These are phyloP conservation scores for Drosophila parvula DNA, from an alignment of 1,140 invertebrate genomes.

Conservation along the genomic window DNA sequence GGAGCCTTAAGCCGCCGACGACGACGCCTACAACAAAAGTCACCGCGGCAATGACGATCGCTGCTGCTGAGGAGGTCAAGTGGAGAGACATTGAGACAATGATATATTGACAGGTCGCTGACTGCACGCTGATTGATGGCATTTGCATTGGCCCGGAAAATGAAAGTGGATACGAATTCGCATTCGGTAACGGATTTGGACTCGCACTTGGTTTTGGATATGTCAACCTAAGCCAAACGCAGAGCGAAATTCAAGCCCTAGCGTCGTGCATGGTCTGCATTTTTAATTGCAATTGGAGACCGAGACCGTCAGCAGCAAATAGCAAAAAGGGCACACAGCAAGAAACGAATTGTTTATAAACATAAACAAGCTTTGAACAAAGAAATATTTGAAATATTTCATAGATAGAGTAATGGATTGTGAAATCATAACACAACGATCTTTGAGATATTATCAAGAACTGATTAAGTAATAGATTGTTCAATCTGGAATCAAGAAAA, in stretches of 20 bases:
- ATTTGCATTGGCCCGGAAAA: slow-evolving; percentile 48
- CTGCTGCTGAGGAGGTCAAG: slow-evolving; percentile 71
- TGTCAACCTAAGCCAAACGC: slow-evolving; percentile 30
- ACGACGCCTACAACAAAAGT: slow-evolving; percentile 60
- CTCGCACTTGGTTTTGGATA: slow-evolving; percentile 15
- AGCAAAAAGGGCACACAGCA: slow-evolving; percentile 20
- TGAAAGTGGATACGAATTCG: slow-evolving; percentile 45
- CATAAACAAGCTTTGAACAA: background rate
- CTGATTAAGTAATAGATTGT: background rate
- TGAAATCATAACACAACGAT: too few species aligned
- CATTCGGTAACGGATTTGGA: slow-evolving; percentile 26
- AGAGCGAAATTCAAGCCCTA: slow-evolving; percentile 28
- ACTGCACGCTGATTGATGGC: slow-evolving; percentile 44
- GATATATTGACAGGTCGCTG: slow-evolving; percentile 56
- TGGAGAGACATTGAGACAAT: slow-evolving; percentile 69
- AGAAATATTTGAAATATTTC: background rate
- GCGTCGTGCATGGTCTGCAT: slow-evolving; percentile 64
- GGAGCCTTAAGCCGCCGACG: background rate
- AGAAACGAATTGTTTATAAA: slow-evolving; percentile 14
- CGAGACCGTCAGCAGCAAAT: slow-evolving; percentile 32
- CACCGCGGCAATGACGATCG: slow-evolving; percentile 23
- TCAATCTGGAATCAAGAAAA: background rate
- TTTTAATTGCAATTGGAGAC: slow-evolving; percentile 46
- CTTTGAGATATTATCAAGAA: background rate
- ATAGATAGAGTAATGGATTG: background rate